Conservation (phyloP, 2,113 vertebrate genomes). For the Sinocyclocheilus maitianheensis region DNA sequence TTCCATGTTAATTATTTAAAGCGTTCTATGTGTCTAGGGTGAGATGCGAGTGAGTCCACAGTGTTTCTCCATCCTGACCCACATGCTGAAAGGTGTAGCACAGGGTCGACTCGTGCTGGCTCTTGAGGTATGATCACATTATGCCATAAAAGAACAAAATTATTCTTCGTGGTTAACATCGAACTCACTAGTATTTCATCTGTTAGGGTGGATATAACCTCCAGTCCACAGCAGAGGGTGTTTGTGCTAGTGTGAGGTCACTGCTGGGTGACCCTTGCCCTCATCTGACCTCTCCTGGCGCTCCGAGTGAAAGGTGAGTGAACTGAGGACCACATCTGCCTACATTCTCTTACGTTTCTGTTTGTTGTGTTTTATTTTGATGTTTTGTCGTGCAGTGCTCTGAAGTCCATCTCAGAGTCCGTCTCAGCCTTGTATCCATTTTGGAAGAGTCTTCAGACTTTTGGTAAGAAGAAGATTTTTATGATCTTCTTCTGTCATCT, state of each 20-base stretch:
- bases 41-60: slow-evolving; percentile 80
- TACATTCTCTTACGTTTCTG: not conserved
- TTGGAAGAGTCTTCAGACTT: slow-evolving; percentile 79
- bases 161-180: not conserved
- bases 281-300: slow-evolving; percentile 64
- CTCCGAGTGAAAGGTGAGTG: slow-evolving; percentile 77
- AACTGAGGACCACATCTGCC: not conserved
- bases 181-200: not conserved
- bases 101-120: slow-evolving; percentile 81
- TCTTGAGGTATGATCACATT: slow-evolving; percentile 78
- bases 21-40: slow-evolving; percentile 71
- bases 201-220: slow-evolving; percentile 85
- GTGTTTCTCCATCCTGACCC: slow-evolving; percentile 85
- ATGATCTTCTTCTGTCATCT: not conserved
- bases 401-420: slow-evolving; percentile 77
- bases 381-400: slow-evolving; percentile 71
- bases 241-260: slow-evolving; percentile 76
- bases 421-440: slow-evolving; percentile 76
- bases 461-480: slow-evolving; percentile 67
- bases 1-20: not conserved
- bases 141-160: not conserved
- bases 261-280: slow-evolving; percentile 86
- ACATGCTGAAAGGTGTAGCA: slow-evolving; percentile 84
- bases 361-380: not conserved
- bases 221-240: slow-evolving; percentile 76